Percentiles rank a stretch among this genome's conserved stretches.
phyloP scores from a whole-genome alignment of 2,797 vertebrate species.

The Darevskia mixta region DNA sequence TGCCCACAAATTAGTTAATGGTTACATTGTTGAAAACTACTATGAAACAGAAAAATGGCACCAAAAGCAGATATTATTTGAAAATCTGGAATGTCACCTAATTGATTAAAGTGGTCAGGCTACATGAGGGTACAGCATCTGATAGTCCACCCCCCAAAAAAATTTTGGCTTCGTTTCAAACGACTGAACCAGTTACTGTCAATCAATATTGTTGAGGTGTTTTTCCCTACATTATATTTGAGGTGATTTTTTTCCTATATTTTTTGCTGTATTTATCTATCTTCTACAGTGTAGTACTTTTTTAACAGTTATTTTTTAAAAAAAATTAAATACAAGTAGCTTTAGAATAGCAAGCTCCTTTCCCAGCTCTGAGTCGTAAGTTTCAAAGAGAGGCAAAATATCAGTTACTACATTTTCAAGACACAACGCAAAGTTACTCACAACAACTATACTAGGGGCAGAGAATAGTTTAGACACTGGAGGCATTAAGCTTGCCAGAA shows the following conservation, averaged over 20 bases:
- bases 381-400: conserved; percentile 33
- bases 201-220: not conserved
- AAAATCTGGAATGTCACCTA: not conserved
- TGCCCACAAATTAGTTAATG: not conserved
- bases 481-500: conserved; percentile 54
- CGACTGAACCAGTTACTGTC: not conserved
- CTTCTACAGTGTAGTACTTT: not conserved
- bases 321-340: not conserved
- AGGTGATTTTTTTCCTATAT: not conserved
- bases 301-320: no score
- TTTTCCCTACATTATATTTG: not conserved
- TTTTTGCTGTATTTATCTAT: not conserved
- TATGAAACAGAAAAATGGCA: not conserved
- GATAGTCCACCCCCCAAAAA: not conserved
- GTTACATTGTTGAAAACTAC: not conserved
- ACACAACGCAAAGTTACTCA: not conserved
- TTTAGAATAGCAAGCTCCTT: not conserved
- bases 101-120: not conserved
- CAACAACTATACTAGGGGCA: conserved; percentile 34
- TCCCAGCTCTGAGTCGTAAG: not conserved
- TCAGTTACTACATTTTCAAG: conserved; percentile 19
- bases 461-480: conserved; percentile 38
- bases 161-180: not conserved
- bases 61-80: not conserved
- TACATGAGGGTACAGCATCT: not conserved